Conservation (phyloP, 2,888 invertebrate genomes). For the Apoderus coryli region DNA sequence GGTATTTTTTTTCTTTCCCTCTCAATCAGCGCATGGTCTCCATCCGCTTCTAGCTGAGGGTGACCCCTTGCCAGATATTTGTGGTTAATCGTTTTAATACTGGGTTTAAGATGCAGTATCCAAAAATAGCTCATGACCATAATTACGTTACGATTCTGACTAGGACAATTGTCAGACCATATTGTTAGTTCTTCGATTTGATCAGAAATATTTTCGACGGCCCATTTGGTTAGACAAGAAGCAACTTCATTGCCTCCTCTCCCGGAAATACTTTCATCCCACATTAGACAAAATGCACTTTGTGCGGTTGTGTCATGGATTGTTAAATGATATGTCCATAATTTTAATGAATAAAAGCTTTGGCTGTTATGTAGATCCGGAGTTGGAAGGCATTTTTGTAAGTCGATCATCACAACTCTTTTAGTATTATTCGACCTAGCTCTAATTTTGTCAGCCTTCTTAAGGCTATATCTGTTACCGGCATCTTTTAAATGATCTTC, state of each 20-base stretch:
- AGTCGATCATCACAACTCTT: slow-evolving; percentile 2
- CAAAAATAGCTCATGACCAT: slow-evolving; percentile 10
- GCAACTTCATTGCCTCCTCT: slow-evolving; percentile 16
- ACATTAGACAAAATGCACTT: slow-evolving; percentile 13
- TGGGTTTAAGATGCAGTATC: slow-evolving; percentile 6
- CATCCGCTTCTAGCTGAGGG: slow-evolving; percentile 11
- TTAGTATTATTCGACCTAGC: not conserved
- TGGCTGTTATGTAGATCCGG: slow-evolving; percentile 12
- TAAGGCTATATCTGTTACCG: too few relatives aligned
- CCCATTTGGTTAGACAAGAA: slow-evolving; percentile 17
- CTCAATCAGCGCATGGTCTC: slow-evolving; percentile 12
- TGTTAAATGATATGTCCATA: slow-evolving; percentile 17
- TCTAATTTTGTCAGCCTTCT: too few relatives aligned
- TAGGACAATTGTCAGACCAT: slow-evolving; percentile 12
- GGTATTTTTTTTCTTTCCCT: too few relatives aligned
- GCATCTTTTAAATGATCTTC: too few relatives aligned
- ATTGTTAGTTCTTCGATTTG: slow-evolving; percentile 3
- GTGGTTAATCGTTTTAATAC: slow-evolving; percentile 11
- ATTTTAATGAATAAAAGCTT: slow-evolving; percentile 17
- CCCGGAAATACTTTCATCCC: slow-evolving; percentile 15
- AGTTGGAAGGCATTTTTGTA: slow-evolving; percentile 1
- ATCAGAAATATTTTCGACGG: slow-evolving; percentile 2
- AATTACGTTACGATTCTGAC: slow-evolving; percentile 9
- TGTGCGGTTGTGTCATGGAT: slow-evolving; percentile 8
- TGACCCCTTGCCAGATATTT: slow-evolving; percentile 12